Percentiles rank a stretch among this genome's conserved stretches.
Conservation (phyloP, 2,113 vertebrate species). For the Nicator chloris region DNA sequence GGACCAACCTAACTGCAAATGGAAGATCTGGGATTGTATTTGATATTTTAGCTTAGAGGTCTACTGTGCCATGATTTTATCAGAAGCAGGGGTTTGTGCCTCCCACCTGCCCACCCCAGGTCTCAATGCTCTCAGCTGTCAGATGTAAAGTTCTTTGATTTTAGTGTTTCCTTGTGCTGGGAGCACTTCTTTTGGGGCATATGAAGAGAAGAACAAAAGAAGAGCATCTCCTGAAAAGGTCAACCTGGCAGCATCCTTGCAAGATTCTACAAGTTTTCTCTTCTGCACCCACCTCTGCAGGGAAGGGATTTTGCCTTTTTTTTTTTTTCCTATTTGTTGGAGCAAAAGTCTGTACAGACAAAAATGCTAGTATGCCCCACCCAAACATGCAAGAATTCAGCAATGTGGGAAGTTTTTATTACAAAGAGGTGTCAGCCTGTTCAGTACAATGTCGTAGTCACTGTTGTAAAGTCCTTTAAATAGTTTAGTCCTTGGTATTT, state of each 20-base stretch:
- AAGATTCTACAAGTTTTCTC: background rate
- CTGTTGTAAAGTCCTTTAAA: background rate
- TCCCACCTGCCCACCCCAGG: background rate
- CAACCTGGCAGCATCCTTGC: background rate
- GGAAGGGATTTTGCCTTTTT: fast-evolving
- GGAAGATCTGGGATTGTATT: background rate
- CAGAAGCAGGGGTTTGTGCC: background rate
- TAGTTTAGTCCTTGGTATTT: background rate
- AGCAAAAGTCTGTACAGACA: background rate
- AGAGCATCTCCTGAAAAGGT: background rate
- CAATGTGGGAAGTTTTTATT: background rate
- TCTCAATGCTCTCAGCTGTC: background rate
- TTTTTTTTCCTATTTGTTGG: background rate
- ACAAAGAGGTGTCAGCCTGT: background rate
- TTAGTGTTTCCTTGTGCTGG: background rate
- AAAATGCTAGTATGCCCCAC: background rate
- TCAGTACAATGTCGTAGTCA: background rate
- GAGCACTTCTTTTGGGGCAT: background rate
- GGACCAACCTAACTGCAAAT: background rate
- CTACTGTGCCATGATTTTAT: background rate
- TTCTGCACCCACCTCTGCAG: background rate
- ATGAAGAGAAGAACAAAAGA: background rate
- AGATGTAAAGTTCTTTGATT: background rate
- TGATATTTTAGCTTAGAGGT: background rate
- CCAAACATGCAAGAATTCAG: background rate